Conservation (phyloP, 1,140 invertebrate genomes). For the Sipha flava region DNA sequence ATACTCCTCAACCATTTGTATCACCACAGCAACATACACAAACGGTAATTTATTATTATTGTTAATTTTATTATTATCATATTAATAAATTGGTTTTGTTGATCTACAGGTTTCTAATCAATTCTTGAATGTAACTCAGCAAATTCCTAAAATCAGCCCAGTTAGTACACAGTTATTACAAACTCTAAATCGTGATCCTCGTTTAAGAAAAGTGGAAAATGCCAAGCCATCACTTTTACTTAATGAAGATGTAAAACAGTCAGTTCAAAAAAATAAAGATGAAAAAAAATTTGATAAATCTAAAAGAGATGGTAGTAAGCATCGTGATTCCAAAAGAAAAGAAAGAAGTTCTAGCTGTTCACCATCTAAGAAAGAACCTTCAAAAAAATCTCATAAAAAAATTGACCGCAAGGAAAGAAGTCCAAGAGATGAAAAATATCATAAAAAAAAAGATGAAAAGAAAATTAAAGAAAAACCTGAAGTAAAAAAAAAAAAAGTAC, state of each 20-base stretch:
- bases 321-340: not conserved
- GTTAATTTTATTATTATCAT: not conserved
- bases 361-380: not conserved
- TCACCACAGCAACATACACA: not conserved
- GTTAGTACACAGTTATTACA: constrained; percentile 25
- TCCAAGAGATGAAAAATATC: constrained; percentile 7
- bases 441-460: constrained; percentile 7
- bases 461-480: not conserved
- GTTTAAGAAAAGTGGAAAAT: constrained; percentile 23
- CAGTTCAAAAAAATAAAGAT: not conserved
- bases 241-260: not conserved
- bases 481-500: not conserved
- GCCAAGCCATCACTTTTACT: not conserved
- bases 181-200: constrained; percentile 16
- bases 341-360: not conserved
- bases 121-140: not conserved
- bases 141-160: constrained; percentile 1
- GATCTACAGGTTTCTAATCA: not conserved
- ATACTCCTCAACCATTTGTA: not conserved
- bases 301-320: not conserved
- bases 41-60: not conserved
- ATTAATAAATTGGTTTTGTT: not conserved
- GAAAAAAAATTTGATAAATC: constrained; percentile 16
- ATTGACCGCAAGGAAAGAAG: not conserved
- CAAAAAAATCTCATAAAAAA: constrained; percentile 3